Base-by-base conservation (phyloP, 2,888 invertebrate species). In the Blomia tropicalis region DNA sequence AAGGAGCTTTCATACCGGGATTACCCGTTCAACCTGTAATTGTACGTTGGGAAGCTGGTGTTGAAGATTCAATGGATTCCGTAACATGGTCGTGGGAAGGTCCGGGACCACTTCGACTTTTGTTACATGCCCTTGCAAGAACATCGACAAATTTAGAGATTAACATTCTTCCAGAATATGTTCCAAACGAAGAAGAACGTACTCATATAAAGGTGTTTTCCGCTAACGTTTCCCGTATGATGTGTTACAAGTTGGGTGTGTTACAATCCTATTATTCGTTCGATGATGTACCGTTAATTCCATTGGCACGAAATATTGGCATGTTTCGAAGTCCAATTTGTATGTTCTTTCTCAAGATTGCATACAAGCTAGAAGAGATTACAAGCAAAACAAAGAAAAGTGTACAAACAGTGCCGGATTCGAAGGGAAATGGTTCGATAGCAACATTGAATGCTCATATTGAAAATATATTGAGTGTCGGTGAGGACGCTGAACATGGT, bases 1-100 rank as follows among this genome's bases (percentile, higher is more conserved):
- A 68, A 23, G 92, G 93, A 43, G 93, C 91, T 14, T 95, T 95
- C 76, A 87, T 87, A 75, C 92, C 93, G 0, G 92, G 91, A 0
- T 88, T 92, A 14, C 91, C 95, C 0, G 85, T 95, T 1, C 95
- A 95, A 72, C 93, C 93, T 0, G 90, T 93, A 17, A 83, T 88
- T 71, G 83, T 95, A 65, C 80, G 86, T 62, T 95, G 54, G 53
- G 14, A 62, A 17, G 14, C 5, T 29, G 31, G 56, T 23, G n/a
- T n/a, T n/a, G n/a, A n/a, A n/a, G 36, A 47, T 43, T 27, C 17
- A 29, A 1, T 54, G n/a, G 73, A 75, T 60, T 72, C 75, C 3
- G 66, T 71, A 2, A 73, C 74, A 17, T 76, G 75, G 75, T 74
- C 74, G 27, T 75, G 75, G 74, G 73, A 74, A 72, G 91, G 92